Evolutionary conservation across 2,888 invertebrate species (phyloP), one percentile per base, ranked within the genome.

Genomic region (Stegophylla sp.): DNA sequence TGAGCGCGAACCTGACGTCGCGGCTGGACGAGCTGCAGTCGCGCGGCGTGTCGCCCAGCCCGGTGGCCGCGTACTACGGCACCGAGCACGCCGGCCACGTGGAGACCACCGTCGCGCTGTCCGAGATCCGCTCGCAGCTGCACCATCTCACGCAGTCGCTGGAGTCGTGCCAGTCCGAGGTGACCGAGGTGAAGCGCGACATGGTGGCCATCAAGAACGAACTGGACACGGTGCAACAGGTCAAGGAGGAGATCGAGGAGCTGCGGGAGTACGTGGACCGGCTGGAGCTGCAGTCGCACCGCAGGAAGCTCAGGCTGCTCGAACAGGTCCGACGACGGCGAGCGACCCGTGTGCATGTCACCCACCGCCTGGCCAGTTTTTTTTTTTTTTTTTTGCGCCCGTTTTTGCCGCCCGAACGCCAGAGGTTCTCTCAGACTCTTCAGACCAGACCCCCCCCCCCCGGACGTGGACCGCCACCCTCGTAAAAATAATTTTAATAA

Each of bases 151-250:
- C 95, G 87, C 94, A 94, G 88, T 95, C 95, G 87, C 95, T 96
- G 85, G 96, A 96, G 89, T 94, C 94, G 88, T 96, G 95, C 88
- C 96, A 96, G 89, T 94, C 93, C 88, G 95, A 96, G 88, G 95
- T 95, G 87, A 94, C 93, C 86, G 86, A 92, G 90, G 92, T 96
- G 85, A 96, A 96, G 89, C 91, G 95, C 86, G 96, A 96, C 88
- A 95, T 96, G 95, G 94, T 95, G 85, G 94, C 94, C 86, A 95
- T 96, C 89, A 95, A 95, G 89, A 94, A 94, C 87, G 96, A 96
- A 88, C 89, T 96, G 87, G 95, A 95, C 88, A 94, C 95, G 83
- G 95, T 96, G 85, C 96, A 96, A 89, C 95, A 95, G 88, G 96
- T 96, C 85, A 96, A 96, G 87, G 95, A 95, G 87, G 96, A 96